Conservation (phyloP, 2,888 invertebrate genomes). For the Candidula unifasciata region DNA sequence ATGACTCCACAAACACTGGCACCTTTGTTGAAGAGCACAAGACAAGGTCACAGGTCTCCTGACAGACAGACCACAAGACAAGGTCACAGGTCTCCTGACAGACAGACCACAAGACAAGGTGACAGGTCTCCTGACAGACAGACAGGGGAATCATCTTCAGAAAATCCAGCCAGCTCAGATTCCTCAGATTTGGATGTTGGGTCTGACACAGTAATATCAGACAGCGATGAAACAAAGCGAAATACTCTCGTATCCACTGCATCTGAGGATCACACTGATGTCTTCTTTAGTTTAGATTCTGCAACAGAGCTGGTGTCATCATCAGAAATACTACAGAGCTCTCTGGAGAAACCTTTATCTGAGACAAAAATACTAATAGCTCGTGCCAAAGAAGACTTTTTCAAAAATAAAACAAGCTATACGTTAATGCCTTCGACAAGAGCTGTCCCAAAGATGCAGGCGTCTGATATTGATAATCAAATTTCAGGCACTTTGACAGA, state of each 20-base stretch:
- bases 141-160: slow-evolving; percentile 41
- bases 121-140: not conserved
- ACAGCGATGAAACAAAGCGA: slow-evolving; percentile 46
- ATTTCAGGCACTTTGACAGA: slow-evolving; percentile 1
- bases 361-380: slow-evolving; percentile 27
- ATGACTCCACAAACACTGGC: not conserved
- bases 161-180: slow-evolving; percentile 46
- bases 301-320: slow-evolving; percentile 40
- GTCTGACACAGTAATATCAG: slow-evolving; percentile 43
- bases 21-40: not conserved
- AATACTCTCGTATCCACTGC: slow-evolving; percentile 37
- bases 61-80: too few species aligned
- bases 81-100: too few species aligned
- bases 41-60: not conserved
- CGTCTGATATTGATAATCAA: not conserved
- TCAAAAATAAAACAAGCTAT: not conserved
- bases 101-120: too few species aligned
- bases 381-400: slow-evolving; percentile 35
- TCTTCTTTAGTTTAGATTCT: slow-evolving; percentile 43
- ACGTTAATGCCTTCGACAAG: not conserved
- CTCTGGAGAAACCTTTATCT: slow-evolving; percentile 2
- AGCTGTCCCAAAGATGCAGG: not conserved
- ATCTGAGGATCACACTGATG: slow-evolving; percentile 49
- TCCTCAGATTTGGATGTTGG: slow-evolving; percentile 31
- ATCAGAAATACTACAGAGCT: slow-evolving; percentile 21